Percentiles rank a stretch among this genome's conserved stretches.
phyloP scores from a whole-genome alignment of 2,113 vertebrate genomes.

The Cyanistes caeruleus region DNA sequence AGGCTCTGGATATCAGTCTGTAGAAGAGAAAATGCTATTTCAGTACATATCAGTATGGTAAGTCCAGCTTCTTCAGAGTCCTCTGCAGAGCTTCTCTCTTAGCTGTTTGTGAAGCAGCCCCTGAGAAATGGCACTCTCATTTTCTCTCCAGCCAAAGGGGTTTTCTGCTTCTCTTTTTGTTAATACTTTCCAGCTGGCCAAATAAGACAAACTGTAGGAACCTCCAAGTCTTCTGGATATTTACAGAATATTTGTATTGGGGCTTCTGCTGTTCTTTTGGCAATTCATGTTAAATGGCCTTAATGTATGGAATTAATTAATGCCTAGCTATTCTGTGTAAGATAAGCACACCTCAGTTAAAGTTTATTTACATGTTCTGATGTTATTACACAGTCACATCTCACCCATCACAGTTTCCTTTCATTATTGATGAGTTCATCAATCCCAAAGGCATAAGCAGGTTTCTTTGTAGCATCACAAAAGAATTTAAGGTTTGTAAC shows the following conservation, averaged over 20 bases:
- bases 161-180: neutral
- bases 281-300: neutral
- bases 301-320: neutral
- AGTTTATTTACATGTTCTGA: neutral
- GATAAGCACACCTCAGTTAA: neutral
- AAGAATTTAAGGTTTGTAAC: neutral
- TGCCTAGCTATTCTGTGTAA: neutral
- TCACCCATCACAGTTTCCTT: neutral
- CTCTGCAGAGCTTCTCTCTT: neutral
- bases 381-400: neutral
- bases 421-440: neutral
- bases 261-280: neutral
- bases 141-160: neutral
- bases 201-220: neutral
- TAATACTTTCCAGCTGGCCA: neutral
- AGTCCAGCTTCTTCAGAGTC: neutral
- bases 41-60: neutral
- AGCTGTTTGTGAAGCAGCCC: neutral
- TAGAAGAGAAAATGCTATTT: neutral
- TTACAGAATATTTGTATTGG: neutral
- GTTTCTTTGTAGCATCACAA: neutral
- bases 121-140: neutral
- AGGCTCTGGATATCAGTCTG: neutral
- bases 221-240: neutral
- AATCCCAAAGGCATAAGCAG: neutral